Evolutionary conservation across 2,113 vertebrate species (phyloP).

Genomic region (Bolborhynchus lineola): DNA sequence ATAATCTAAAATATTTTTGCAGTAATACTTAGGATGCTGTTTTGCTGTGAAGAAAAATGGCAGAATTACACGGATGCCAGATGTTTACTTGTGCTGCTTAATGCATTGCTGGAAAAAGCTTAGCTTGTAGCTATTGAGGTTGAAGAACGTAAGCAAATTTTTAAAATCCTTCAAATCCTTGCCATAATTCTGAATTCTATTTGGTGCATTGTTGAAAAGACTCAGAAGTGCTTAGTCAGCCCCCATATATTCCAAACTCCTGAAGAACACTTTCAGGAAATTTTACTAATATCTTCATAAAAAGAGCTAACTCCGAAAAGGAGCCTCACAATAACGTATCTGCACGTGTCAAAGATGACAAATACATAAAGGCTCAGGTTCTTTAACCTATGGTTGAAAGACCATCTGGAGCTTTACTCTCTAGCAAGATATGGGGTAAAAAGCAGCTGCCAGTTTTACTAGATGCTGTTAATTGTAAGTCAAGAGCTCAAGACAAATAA

Average conservation of each 20-base stretch:
- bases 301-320: not conserved
- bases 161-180: not conserved
- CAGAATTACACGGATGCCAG: not conserved
- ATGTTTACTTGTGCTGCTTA: not conserved
- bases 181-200: not conserved
- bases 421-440: not conserved
- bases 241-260: fast-evolving
- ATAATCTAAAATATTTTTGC: not conserved
- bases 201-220: not conserved
- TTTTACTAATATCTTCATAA: not conserved
- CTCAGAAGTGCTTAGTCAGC: not conserved
- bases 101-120: not conserved
- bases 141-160: fast-evolving
- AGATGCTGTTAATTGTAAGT: not conserved
- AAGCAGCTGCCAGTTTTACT: not conserved
- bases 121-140: not conserved
- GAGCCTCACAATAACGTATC: not conserved
- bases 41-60: not conserved
- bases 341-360: not conserved
- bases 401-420: not conserved
- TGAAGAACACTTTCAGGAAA: not conserved
- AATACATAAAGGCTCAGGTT: not conserved
- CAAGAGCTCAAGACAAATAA: not conserved
- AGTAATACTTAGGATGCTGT: not conserved
- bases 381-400: not conserved